Conservation (phyloP, 1,140 invertebrate species). For the Drosophila funebris region DNA sequence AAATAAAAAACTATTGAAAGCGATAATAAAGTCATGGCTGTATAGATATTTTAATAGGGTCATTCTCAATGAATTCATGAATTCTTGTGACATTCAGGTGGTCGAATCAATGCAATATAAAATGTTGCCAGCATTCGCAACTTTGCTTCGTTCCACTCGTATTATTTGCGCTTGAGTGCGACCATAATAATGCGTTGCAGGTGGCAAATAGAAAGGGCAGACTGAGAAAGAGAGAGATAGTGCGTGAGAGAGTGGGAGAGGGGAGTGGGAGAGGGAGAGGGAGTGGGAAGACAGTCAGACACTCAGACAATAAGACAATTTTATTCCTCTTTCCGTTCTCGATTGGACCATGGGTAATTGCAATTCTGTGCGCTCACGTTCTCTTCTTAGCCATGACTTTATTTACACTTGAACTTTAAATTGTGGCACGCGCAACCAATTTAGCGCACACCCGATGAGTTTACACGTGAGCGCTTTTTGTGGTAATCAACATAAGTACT, state of each 20-base stretch:
- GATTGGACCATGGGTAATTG: conserved; percentile 52
- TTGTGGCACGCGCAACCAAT: conserved; percentile 49
- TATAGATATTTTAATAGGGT: conserved; percentile 15
- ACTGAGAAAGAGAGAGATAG: background rate
- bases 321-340: background rate
- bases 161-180: conserved; percentile 61
- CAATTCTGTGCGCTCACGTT: conserved; percentile 61
- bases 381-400: conserved; percentile 53
- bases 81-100: conserved; percentile 31
- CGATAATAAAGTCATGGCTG: too few species aligned
- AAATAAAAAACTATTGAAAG: background rate
- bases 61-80: background rate
- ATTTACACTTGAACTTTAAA: conserved; percentile 73
- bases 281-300: background rate
- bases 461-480: conserved; percentile 1
- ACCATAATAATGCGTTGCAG: conserved; percentile 57
- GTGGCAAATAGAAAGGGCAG: too few species aligned
- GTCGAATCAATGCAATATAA: conserved; percentile 61
- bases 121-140: conserved; percentile 24
- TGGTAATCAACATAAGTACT: background rate
- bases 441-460: background rate
- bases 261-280: background rate
- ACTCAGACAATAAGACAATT: conserved; percentile 4
- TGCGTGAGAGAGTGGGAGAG: background rate
- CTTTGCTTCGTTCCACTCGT: background rate